Base-by-base conservation (phyloP, 2,888 invertebrate genomes). In the Melipona bicolor region DNA sequence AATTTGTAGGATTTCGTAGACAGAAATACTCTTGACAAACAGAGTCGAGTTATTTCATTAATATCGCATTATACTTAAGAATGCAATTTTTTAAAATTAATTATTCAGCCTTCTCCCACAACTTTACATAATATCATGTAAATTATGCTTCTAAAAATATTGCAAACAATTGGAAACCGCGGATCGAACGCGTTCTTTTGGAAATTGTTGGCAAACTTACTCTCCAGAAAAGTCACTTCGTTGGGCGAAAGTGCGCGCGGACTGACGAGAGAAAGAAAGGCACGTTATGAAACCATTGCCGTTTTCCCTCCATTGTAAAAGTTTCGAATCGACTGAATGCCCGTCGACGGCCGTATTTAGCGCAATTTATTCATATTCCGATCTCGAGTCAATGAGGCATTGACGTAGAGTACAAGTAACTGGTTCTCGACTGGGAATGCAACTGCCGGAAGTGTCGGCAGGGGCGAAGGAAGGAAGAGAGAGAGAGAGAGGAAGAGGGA, bases 381-480 rank as follows among this genome's bases (percentile, higher is more conserved):
- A 77, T 77, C 69, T 32, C 62, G 69, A 72, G 76, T 61, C 70
- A 71, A 72, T 21, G 81, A 49, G 13, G 59, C 56, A 68, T 76
- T 24, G 77, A 68, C 54, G 59, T 64, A 32, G 88, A 72, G 83
- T n/a, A 78, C 52, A 78, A 81, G 81, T 81, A 82, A 76, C 82
- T 32, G 32, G 72, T 77, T 70, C 83, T 27, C 56, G 9, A 15
- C 2, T 27, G 72, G 71, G 43, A 85, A 88, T 84, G 90, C 87
- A 86, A 90, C 87, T 88, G 88, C 90, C 91, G 88, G 86, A 86
- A 86, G 85, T 79, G 83, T 83, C 84, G 87, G 85, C 77, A 61
- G 62, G 71, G 71, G 59, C 61, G 76, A 9, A 43, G 43, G 43
- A 43, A 43, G 43, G 9, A 36, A 36, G 36, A 36, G 36, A 9